phyloP scores from a whole-genome alignment of 37 sponge, comb jelly and placozoan genomes.

The Aplysina aerophoba region DNA sequence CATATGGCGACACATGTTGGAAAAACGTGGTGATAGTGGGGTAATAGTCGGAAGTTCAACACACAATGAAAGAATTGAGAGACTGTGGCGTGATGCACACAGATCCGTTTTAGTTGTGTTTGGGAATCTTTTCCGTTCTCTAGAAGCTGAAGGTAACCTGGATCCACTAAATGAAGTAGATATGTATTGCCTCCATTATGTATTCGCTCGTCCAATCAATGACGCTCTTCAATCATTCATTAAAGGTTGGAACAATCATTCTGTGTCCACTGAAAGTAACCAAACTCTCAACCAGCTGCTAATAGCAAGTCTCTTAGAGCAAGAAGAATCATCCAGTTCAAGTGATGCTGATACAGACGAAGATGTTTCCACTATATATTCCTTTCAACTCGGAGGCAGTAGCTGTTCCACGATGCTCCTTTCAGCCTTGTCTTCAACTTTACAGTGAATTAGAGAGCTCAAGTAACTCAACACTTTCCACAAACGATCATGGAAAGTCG shows the following conservation, averaged over 20 bases:
- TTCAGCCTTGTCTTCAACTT: neutral
- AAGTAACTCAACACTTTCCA: neutral
- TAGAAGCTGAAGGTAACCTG: neutral
- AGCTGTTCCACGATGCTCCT: slow-evolving; percentile 3
- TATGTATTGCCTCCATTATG: neutral
- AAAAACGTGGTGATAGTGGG: neutral
- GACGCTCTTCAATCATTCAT: neutral
- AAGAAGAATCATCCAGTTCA: neutral
- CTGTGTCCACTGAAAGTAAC: neutral
- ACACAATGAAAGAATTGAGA: neutral
- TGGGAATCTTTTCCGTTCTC: neutral
- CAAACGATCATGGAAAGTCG: neutral
- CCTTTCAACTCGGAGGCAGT: too few relatives aligned
- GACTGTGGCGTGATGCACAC: neutral
- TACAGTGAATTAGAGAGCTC: neutral
- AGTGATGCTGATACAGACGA: neutral
- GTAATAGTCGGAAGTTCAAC: neutral
- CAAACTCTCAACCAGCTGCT: neutral
- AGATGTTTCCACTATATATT: too few relatives aligned
- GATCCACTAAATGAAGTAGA: neutral
- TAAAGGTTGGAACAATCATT: neutral
- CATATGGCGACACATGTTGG: neutral
- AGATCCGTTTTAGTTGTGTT: neutral
- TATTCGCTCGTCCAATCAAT: neutral
- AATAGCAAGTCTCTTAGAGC: neutral